Conservation (phyloP, 2,113 vertebrate genomes). For the Polypterus bichir region DNA sequence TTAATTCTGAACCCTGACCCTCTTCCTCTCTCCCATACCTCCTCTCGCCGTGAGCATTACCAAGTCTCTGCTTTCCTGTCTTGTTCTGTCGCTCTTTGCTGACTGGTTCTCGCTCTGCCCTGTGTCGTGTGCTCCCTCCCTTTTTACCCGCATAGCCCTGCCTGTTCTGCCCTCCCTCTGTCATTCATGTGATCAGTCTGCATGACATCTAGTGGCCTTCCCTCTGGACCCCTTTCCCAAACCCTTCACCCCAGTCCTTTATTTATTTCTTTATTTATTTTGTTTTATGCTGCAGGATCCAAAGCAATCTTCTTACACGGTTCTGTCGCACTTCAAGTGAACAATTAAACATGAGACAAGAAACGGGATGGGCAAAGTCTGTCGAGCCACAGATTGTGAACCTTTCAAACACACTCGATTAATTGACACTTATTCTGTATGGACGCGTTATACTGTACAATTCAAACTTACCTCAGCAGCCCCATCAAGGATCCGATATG, state of each 20-base stretch:
- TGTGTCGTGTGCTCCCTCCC: slow-evolving; percentile 24
- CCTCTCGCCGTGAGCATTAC: neutral
- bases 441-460: no score
- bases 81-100: slow-evolving; percentile 44
- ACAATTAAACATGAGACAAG: no score
- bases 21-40: slow-evolving; percentile 9
- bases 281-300: neutral
- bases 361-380: no score
- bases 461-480: no score
- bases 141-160: slow-evolving; percentile 29
- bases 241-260: neutral
- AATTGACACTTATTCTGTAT: no score
- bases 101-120: slow-evolving; percentile 25
- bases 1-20: slow-evolving; percentile 44
- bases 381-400: no score
- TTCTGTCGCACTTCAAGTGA: slow-evolving; percentile 29
- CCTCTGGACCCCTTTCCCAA: slow-evolving; percentile 31
- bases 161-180: slow-evolving; percentile 19
- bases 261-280: neutral
- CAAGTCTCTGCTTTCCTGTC: slow-evolving; percentile 20
- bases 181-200: slow-evolving; percentile 43
- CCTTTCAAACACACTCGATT: no score
- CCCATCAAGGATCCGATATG: no score
- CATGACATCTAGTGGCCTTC: slow-evolving; percentile 39
- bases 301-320: slow-evolving; percentile 22